Evolutionary conservation across 2,888 invertebrate genomes (phyloP), one percentile per base, ranked within the genome.

Genomic region (Cantharis nigra): DNA sequence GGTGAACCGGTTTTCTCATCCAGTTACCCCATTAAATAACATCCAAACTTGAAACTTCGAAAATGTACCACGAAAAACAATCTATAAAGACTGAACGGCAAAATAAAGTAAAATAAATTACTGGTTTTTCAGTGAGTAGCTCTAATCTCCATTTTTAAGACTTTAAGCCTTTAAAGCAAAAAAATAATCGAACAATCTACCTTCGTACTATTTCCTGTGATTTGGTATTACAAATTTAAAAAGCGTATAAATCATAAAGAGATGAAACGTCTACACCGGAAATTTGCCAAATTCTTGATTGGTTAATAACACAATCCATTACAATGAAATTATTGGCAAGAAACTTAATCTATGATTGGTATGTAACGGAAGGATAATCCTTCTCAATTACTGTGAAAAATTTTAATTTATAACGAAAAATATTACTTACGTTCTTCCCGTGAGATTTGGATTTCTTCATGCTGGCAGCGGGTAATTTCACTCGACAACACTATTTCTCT

Each of bases 381-480:
- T n/a, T 49, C n/a, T n/a, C 49, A 49, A n/a, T n/a, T 49, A 49
- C 7, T 49, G 49, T 49, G 49, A 49, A n/a, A 49, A n/a, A 9
- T 49, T n/a, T n/a, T 49, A 49, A 2, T n/a, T n/a, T 9, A 7
- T 33, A 33, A n/a, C 5, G n/a, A 13, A 33, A 49, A 3, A 49
- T 64, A 26, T 14, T 63, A 81, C 87, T 87, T 83, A 87, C 87
- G 85, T 87, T 83, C 84, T 87, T 87, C 81, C 85, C 83, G 81
- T 87, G 87, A 83, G 87, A 86, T 83, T 88, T 88, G 80, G 87
- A 87, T 85, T 87, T 88, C 86, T 85, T 87, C 87, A 88, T 88
- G 87, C 85, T 88, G 88, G 84, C 87, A 87, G 85, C 88, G 88
- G 81, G 87, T 88, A 72, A 88, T 88, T 85, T 88, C 88, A 86